Evolutionary conservation across 35 echinoderm and acorn worm species (phyloP).

Genomic region (Lytechinus variegatus): DNA sequence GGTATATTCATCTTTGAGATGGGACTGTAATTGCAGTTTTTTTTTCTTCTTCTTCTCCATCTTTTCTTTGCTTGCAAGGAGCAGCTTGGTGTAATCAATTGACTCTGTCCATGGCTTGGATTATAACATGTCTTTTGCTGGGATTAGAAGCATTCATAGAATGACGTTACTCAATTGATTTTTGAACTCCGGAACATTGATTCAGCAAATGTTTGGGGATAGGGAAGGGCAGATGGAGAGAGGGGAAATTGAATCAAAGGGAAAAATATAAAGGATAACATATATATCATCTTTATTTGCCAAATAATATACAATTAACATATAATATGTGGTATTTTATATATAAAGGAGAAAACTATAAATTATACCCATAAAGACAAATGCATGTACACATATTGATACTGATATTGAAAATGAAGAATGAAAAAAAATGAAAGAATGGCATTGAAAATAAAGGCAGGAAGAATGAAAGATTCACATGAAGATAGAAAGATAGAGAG

Average conservation of each 20-base stretch:
- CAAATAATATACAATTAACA: no score
- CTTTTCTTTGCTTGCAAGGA: background rate
- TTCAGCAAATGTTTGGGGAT: background rate
- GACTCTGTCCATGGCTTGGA: background rate
- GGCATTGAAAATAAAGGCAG: no score
- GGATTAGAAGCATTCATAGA: background rate
- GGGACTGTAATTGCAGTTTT: background rate
- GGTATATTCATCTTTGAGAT: constrained; percentile 5
- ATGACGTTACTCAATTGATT: background rate
- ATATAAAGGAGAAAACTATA: no score
- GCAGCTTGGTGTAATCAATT: background rate
- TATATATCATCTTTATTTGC: no score
- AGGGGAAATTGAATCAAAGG: background rate
- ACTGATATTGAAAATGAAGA: no score
- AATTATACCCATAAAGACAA: no score
- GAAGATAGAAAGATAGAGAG: no score
- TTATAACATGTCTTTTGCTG: background rate
- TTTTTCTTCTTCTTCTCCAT: background rate
- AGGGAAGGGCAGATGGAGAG: background rate
- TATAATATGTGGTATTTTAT: no score
- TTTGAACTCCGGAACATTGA: background rate
- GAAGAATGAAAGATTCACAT: no score
- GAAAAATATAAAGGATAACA: no score
- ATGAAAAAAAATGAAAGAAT: no score
- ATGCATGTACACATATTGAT: no score